Conservation (phyloP, 1,140 invertebrate genomes). For the Aphis gossypii region DNA sequence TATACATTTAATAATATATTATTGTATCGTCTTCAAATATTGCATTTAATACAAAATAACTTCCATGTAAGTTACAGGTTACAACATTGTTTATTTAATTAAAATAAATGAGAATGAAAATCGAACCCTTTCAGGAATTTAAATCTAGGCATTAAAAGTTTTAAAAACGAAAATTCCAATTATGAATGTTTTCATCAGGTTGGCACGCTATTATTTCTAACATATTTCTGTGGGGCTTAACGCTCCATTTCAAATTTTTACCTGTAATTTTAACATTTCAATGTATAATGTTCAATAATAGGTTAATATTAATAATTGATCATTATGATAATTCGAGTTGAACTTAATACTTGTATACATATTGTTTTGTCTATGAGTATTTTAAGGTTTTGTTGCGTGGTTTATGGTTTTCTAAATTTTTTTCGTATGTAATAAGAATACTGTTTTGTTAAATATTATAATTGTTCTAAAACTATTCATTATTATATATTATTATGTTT, state of each 20-base stretch:
- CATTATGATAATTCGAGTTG: not conserved
- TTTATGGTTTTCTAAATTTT: not conserved
- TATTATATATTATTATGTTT: not conserved
- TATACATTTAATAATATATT: not conserved
- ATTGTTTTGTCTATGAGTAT: not conserved
- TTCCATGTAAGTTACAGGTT: not conserved
- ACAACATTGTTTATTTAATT: not conserved
- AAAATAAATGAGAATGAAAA: not conserved
- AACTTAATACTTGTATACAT: not conserved
- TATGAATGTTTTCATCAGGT: not conserved
- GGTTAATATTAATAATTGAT: too few species aligned
- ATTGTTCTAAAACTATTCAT: not conserved
- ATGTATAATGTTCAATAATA: not conserved
- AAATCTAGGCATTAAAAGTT: not conserved
- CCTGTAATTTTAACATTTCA: slow-evolving; percentile 11
- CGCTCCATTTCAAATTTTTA: not conserved
- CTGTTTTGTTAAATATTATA: not conserved
- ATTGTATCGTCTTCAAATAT: not conserved
- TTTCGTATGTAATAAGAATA: not conserved
- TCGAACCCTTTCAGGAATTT: not conserved
- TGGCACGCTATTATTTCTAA: not conserved
- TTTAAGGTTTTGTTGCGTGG: not conserved
- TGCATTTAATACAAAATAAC: not conserved
- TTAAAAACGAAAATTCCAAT: not conserved
- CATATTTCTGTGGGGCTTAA: not conserved